Base-by-base conservation (phyloP, 2,888 invertebrate genomes). In the Idaea aversata region DNA sequence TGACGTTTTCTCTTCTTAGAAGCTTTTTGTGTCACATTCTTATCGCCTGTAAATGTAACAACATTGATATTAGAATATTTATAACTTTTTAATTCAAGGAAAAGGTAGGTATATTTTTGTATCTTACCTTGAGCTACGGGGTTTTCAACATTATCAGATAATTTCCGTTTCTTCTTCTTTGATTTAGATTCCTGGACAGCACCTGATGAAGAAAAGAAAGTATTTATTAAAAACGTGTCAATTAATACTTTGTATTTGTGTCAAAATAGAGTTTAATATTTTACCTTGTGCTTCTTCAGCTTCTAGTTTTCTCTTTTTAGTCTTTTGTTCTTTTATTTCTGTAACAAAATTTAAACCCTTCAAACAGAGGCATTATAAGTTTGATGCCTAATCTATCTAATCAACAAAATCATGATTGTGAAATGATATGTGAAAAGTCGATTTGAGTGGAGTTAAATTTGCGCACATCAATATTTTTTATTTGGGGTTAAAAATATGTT, bases 1-100 rank as follows among this genome's bases (percentile, higher is more conserved):
- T 85, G 82, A 63, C 82, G 73, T 73, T 91, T 91, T 38, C 91
- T 81, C 73, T 91, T 91, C 70, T 84, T 88, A 65, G 70, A 74
- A 66, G 74, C 81, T 61, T 78, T 80, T 64, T 75, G 77, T 47
- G 67, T 68, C 59, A 61, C 47, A 65, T 68, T 65, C 63, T 68
- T 77, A 78, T 72, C 47, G 74, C 75, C 16, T 60, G 34, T n/a
- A 68, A 65, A 63, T 25, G 15, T n/a, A 47, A 47, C 6, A 2
- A 38, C 6, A 38, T 38, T 38, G 38, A 13, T 47, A 10, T 13
- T 47, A 47, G 13, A 47, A 47, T 47, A 10, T 7, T 36, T 36
- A 36, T 36, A 36, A 7, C 4, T 25, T 25, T 25, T 25, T 25
- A 25, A 25, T 25, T 25, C 3, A 25, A 25, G 25, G 3, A 25